Base-by-base conservation (phyloP, 2,113 vertebrate genomes). In the Pluvianellus socialis region DNA sequence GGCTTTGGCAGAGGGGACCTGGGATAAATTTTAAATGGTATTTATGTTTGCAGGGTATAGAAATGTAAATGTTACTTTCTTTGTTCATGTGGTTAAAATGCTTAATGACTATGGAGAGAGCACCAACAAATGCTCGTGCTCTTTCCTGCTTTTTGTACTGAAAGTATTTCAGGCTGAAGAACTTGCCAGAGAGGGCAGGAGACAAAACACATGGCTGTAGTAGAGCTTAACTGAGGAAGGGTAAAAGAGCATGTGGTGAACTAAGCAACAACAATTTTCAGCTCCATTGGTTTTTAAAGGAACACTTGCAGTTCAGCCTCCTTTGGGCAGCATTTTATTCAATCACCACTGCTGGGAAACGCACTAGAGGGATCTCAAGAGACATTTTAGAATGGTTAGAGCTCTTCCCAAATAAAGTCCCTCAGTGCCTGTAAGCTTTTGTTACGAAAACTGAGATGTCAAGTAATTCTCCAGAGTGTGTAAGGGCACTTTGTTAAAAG, bases 361-460 rank as follows among this genome's bases (percentile, higher is more conserved):
- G 32, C 94, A 94, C 96, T 94, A 88, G 95, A 94, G 95, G 94
- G 45, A 90, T 90, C 94, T 97, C 96, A 80, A 58, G 98, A 98
- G 95, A 97, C 95, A 55, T 95, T 96, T 96, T 96, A 97, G 96
- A 95, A 97, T 95, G 96, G 96, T 98, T 98, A 96, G 91, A 97
- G 96, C 96, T 98, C 96, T 97, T 97, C 95, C 90, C 84, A 93
- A 89, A 94, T 71, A 87, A 91, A 96, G 90, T 97, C 97, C 96
- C 98, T 94, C 79, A 79, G 97, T 95, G 97, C 92, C 97, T 98
- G 95, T 97, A 97, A 95, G 97, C 97, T 97, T 97, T 98, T 97
- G 98, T 99, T 98, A 98, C 24, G 93, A 98, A 98, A 98, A 97
- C 97, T 95, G 98, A 98, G 96, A 94, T 98, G 98, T 98, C 95